Percentiles rank a stretch among this genome's conserved stretches.
Conservation (phyloP, 1,140 invertebrate species). For the Melanaphis sacchari region DNA sequence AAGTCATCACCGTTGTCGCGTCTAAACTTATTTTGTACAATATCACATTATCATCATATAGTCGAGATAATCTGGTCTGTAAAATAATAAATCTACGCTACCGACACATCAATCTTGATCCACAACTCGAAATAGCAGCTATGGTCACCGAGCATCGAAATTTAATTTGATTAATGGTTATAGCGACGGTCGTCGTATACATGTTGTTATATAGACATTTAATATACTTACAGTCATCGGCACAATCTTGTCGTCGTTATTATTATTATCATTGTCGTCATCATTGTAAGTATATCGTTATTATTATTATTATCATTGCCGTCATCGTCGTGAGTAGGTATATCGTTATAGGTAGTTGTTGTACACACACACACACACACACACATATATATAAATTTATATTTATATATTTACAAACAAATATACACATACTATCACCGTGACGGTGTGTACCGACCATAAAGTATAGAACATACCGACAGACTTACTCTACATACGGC, state of each 20-base stretch:
- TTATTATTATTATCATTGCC: neutral
- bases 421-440: neutral
- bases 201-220: neutral
- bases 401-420: too few species aligned
- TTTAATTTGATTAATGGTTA: slow-evolving; percentile 3
- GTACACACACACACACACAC: neutral
- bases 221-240: neutral
- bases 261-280: neutral
- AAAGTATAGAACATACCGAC: neutral
- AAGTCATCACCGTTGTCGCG: neutral
- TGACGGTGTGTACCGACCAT: slow-evolving; percentile 10
- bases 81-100: neutral
- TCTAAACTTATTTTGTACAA: neutral
- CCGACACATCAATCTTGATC: neutral
- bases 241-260: neutral
- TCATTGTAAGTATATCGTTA: too few species aligned
- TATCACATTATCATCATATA: neutral
- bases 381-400: too few species aligned
- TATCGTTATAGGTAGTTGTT: neutral
- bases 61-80: neutral
- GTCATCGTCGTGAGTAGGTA: neutral
- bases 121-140: neutral
- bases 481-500: slow-evolving; percentile 1
- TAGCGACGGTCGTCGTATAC: neutral
- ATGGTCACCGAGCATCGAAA: neutral